Evolutionary conservation across 2,888 invertebrate species (phyloP).

Genomic region (Leucophora obtusa): DNA sequence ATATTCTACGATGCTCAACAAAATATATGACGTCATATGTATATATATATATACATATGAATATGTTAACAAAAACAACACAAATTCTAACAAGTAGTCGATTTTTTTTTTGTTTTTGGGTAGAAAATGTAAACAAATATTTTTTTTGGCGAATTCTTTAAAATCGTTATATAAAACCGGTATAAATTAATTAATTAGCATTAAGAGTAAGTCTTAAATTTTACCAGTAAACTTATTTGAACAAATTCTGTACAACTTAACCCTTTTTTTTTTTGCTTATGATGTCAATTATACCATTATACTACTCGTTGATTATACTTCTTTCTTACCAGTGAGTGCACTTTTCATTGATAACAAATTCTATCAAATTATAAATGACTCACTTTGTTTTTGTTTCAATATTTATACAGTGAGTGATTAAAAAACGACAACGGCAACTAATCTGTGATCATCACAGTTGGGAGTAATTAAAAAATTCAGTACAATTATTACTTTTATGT

Average conservation of each 20-base stretch:
- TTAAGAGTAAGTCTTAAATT: not conserved
- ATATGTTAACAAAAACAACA: slow-evolving; percentile 16
- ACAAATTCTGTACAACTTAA: not conserved
- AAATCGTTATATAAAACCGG: not conserved
- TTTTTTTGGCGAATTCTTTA: not conserved
- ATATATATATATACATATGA: no score
- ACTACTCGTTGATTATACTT: no score
- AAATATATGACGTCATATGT: slow-evolving; percentile 53
- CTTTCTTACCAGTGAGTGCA: not conserved
- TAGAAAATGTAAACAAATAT: slow-evolving; percentile 36
- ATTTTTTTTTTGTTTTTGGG: not conserved
- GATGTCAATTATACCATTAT: slow-evolving; percentile 19
- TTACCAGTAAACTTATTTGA: not conserved
- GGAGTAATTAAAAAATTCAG: no score
- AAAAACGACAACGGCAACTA: not conserved
- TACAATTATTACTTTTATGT: no score
- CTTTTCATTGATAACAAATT: slow-evolving; percentile 35
- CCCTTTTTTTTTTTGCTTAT: slow-evolving; percentile 6
- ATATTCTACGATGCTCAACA: not conserved
- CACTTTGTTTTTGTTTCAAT: not conserved
- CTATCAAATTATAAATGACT: slow-evolving; percentile 17
- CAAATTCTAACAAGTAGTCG: slow-evolving; percentile 50
- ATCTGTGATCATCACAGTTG: no score
- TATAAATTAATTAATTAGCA: not conserved
- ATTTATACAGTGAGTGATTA: not conserved